phyloP scores from a whole-genome alignment of 2,113 vertebrate genomes.

The Chinchilla lanigera region DNA sequence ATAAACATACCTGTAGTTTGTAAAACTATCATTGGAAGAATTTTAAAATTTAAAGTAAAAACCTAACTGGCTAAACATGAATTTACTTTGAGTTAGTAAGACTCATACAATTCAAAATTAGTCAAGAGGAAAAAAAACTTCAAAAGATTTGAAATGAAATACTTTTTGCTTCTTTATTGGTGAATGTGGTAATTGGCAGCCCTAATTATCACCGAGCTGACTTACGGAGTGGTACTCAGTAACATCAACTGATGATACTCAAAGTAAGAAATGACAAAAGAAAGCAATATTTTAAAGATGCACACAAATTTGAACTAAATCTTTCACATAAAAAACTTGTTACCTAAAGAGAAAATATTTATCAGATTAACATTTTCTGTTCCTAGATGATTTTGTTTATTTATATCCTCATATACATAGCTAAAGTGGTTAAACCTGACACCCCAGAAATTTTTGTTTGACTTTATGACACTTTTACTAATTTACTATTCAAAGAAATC shows the following conservation, averaged over 20 bases:
- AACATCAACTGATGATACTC: neutral
- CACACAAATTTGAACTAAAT: neutral
- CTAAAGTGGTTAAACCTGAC: slow-evolving; percentile 12
- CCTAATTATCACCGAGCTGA: neutral
- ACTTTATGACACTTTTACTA: slow-evolving; percentile 58
- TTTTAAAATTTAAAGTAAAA: slow-evolving; percentile 30
- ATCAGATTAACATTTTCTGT: slow-evolving; percentile 41
- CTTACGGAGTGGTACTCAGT: neutral
- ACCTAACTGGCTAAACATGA: neutral
- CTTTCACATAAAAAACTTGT: neutral
- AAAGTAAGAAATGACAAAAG: neutral
- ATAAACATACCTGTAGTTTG: neutral
- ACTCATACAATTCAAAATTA: neutral
- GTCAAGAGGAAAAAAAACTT: slow-evolving; percentile 2
- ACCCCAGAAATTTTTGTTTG: slow-evolving; percentile 35
- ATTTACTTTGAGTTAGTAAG: neutral
- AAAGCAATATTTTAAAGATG: neutral
- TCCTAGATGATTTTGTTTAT: slow-evolving; percentile 60
- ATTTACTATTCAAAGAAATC: slow-evolving; percentile 56
- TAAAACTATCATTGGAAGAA: neutral
- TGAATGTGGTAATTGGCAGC: neutral
- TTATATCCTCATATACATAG: slow-evolving; percentile 47
- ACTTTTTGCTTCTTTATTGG: neutral
- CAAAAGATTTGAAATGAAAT: neutral
- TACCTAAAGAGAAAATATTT: slow-evolving; percentile 39